Evolutionary conservation across 2,797 vertebrate genomes (phyloP).

Genomic region (Margarornis squamiger): DNA sequence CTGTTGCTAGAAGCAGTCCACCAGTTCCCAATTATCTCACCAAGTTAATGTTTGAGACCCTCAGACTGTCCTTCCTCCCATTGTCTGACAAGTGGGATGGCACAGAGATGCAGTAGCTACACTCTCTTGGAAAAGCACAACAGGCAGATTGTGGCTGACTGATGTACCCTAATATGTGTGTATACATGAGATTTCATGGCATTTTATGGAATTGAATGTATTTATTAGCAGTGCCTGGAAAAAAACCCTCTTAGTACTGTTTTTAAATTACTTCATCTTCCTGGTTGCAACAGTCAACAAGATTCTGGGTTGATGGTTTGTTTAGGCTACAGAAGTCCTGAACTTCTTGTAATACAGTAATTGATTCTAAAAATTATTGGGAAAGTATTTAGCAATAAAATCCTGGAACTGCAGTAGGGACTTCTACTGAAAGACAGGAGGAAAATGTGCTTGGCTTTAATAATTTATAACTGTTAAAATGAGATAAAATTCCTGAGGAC

Average conservation of each 20-base stretch:
- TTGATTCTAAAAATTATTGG: neutral
- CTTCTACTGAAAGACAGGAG: neutral
- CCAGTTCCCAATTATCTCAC: neutral
- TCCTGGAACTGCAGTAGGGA: neutral
- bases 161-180: neutral
- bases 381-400: neutral
- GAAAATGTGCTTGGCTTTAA: neutral
- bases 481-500: neutral
- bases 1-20: neutral
- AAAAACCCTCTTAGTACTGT: neutral
- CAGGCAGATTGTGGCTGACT: neutral
- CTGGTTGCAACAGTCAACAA: neutral
- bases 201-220: neutral
- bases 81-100: neutral
- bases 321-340: neutral
- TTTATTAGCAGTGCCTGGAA: neutral
- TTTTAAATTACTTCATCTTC: neutral
- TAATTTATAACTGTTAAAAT: neutral
- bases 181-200: neutral
- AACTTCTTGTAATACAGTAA: neutral
- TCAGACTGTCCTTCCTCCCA: neutral
- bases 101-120: neutral
- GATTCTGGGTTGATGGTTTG: neutral
- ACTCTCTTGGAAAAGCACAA: neutral
- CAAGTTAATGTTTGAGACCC: too few species aligned